phyloP scores from a whole-genome alignment of 2,797 vertebrate species.

The Ptychobarbus kaznakovi region DNA sequence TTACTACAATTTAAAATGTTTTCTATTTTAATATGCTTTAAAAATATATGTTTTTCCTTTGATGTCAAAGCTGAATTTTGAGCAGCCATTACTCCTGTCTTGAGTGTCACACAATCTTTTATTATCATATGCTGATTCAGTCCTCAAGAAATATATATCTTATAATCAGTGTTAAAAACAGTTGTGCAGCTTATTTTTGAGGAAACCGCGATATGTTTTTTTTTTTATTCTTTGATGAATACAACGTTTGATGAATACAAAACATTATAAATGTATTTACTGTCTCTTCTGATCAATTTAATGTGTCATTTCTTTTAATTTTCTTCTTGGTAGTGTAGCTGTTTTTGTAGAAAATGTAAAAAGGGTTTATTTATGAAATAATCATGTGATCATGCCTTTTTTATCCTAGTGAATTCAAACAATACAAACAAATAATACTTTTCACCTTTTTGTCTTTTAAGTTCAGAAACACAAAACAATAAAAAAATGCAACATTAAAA shows the following conservation, averaged over 20 bases:
- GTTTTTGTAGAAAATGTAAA: background rate
- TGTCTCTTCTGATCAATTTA: background rate
- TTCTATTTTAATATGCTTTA: too few relatives aligned
- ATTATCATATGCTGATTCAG: too few relatives aligned
- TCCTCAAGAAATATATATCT: too few relatives aligned
- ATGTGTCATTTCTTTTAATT: background rate
- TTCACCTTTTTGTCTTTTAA: background rate
- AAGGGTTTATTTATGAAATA: background rate
- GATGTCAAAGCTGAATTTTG: too few relatives aligned
- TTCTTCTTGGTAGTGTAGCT: background rate
- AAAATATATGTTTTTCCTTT: too few relatives aligned
- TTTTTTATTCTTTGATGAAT: background rate
- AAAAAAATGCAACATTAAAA: background rate
- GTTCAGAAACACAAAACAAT: background rate
- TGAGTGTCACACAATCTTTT: too few relatives aligned
- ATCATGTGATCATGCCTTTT: background rate
- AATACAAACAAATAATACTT: background rate
- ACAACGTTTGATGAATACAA: background rate
- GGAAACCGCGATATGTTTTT: too few relatives aligned
- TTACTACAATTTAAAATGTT: too few relatives aligned
- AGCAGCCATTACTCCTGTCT: too few relatives aligned
- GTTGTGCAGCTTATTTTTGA: too few relatives aligned
- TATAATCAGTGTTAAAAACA: too few relatives aligned
- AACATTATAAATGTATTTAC: background rate
- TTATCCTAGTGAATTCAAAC: background rate